Evolutionary conservation across 2,113 vertebrate genomes (phyloP), one percentile per base, ranked within the genome.

Genomic region (Pionites leucogaster): DNA sequence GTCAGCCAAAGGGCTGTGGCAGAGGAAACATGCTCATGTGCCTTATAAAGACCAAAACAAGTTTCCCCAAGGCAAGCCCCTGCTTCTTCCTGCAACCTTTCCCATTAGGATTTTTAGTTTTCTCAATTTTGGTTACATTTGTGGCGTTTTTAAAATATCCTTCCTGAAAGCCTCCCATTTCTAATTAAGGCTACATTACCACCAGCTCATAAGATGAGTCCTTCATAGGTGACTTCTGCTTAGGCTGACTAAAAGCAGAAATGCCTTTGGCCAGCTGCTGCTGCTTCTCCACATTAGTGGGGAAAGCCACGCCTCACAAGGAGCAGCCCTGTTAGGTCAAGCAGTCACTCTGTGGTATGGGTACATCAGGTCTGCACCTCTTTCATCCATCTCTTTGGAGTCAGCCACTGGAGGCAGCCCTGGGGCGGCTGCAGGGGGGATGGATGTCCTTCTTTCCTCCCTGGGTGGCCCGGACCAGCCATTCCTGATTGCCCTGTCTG

Each of bases 171-270:
- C 18, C 41, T 87, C 28, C 35, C 29, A 27, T 71, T 81, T 62
- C 63, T 62, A 57, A 65, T 13, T n/a, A 88, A 18, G 1, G 3
- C 27, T 23, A 5, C 0, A 0, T 60, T 68, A n/a, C 52, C 37
- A 77, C 17, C 53, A 55, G 25, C 11, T 60, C 70, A 23, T 59
- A 53, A 44, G 27, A 72, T 2, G 0, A 76, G 20, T 5, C 1
- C 39, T 82, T 47, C 33, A 65, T 49, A 12, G 31, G 19, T 0
- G 0, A 41, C 17, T 15, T 49, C 41, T 62, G 33, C 20, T 17
- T 6, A 62, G 27, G 41, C n/a, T 42, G 10, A 77, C 42, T 76
- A 72, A 82, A 91, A 44, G 47, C 70, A 91, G 62, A 91, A 86
- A 75, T 3, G 7, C 46, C 35, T 71, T 55, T 74, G 35, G 16